Base-by-base conservation (phyloP, 2,888 invertebrate species). In the Reticulitermes lucifugus region DNA sequence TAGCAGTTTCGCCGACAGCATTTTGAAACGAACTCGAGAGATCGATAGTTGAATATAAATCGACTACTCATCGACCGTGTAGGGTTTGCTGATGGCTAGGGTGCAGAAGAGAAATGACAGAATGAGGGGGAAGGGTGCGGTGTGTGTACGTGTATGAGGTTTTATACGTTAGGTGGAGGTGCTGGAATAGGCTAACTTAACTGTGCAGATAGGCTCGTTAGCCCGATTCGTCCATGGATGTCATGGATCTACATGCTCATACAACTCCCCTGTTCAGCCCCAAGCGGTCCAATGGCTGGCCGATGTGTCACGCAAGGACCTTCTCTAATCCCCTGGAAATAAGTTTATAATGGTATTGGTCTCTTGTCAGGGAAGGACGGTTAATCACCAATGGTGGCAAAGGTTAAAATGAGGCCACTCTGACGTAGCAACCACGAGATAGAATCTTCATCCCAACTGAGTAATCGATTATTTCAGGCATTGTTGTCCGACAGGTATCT, bases 1-100 rank as follows among this genome's bases (percentile, higher is more conserved):
- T 80, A 41, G 60, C 80, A 73, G 80, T 35, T 59, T 60, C 22
- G 35, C 80, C 80, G 55, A 41, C 80, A 60, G 80, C 80, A 41
- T 80, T 55, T 80, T 46, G 80, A 80, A 73, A 41, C 73, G 59
- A 80, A 80, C 59, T 80, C 59, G 35, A 55, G 59, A 41, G 59
- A 80, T 80, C 80, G 80, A 80, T 80, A 55, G 80, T 35, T 80
- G 80, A 60, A 80, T 80, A 80, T 80, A 80, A 80, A 80, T 80
- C 80, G 80, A 60, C 80, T 80, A 80, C 60, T 80, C 80, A 80
- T 80, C 80, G 80, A 80, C 80, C 80, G 22, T 29, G 21, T 51
- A 6, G n/a, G 51, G 43, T 46, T 46, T 79, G 41, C 18, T 21
- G 22, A 75, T 75, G 43, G 35, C 21, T 12, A 29, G 4, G 41